Percentiles rank a stretch among this genome's conserved stretches.
These are phyloP conservation scores for Poeciliopsis prolifica DNA, from an alignment of 2,113 vertebrate species.

Conservation along the genomic window DNA sequence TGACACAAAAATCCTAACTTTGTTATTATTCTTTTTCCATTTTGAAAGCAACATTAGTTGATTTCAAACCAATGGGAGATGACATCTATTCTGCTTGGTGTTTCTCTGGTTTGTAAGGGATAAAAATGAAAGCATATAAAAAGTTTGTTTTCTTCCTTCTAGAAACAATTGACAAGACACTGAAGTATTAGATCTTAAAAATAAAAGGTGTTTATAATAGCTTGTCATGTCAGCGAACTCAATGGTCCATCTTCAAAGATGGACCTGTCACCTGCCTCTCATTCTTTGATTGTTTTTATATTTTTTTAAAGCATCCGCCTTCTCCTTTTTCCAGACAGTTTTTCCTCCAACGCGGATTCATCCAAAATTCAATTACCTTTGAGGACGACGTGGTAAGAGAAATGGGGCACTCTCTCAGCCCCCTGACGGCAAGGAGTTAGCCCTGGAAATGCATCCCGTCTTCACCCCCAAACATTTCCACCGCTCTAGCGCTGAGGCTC, in stretches of 20 bases:
- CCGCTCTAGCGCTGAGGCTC: constrained; percentile 25
- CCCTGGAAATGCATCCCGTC: constrained; percentile 42
- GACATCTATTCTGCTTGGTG: constrained; percentile 17
- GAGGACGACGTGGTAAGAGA: constrained; percentile 50
- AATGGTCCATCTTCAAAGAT: constrained; percentile 48
- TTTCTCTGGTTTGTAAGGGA: background rate
- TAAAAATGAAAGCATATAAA: no score
- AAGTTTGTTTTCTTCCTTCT: no score
- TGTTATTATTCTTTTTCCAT: constrained; percentile 65
- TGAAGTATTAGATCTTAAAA: constrained; percentile 18
- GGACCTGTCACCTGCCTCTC: constrained; percentile 64
- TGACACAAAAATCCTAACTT: constrained; percentile 72
- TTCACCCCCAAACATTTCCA: constrained; percentile 42
- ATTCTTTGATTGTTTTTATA: constrained; percentile 55
- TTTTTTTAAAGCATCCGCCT: constrained; percentile 41
- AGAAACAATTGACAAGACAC: no score
- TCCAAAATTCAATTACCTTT: constrained; percentile 74
- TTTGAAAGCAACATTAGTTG: constrained; percentile 63
- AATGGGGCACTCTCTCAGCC: constrained; percentile 56
- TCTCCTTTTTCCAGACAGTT: constrained; percentile 34
- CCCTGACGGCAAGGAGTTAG: constrained; percentile 29
- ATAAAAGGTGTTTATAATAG: constrained; percentile 32
- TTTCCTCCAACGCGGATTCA: constrained; percentile 60
- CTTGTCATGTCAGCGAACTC: constrained; percentile 50
- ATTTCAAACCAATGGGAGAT: constrained; percentile 22